Evolutionary conservation across 1,140 invertebrate species (phyloP), one percentile per base, ranked within the genome.

Genomic region (Heliconius hewitsoni): DNA sequence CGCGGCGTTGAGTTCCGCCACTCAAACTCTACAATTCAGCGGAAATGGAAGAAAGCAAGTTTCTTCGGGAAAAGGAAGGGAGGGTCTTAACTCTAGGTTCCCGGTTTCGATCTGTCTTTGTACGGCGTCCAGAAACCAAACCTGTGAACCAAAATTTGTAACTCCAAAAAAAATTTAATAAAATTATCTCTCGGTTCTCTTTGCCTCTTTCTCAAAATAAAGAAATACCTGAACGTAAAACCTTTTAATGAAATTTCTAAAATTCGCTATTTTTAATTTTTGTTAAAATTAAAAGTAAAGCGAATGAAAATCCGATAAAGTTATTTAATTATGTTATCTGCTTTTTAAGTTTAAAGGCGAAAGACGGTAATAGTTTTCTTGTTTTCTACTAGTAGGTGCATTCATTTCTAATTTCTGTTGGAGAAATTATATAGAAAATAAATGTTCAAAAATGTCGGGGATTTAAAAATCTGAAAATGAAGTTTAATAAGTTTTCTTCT

Each of bases 311-410:
- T 66, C 60, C 60, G 27, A 66, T 66, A 66, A 66, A 66, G 27
- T 30, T 66, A 66, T 66, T 66, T 66, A 66, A 66, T 66, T 66
- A 66, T 66, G 23, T 66, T 66, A 66, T 66, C 60, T 66, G 60
- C 60, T 66, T 66, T 66, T 66, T 18, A 66, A 66, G 60, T 66
- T 57, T 66, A 16, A 66, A 66, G 27, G 23, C 60, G 60, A 66
- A 66, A 66, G 60, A 66, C 60, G 60, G 60, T 66, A 66, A 66
- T 66, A 66, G 60, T 66, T 66, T 66, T 66, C 60, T 66, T 30
- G 60, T 66, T 66, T 66, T 27, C 27, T 66, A 27, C 60, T 9
- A 27, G 23, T 42, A 42, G 42, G 42, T 9, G 27, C 60, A 66
- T 30, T 66, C 60, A 23, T 66, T 66, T 66, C 60, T 66, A 66